Percentiles rank a stretch among this genome's conserved stretches.
These are phyloP conservation scores for Pangasius macronema DNA, from an alignment of 2,797 vertebrate species.

Conservation along the genomic window DNA sequence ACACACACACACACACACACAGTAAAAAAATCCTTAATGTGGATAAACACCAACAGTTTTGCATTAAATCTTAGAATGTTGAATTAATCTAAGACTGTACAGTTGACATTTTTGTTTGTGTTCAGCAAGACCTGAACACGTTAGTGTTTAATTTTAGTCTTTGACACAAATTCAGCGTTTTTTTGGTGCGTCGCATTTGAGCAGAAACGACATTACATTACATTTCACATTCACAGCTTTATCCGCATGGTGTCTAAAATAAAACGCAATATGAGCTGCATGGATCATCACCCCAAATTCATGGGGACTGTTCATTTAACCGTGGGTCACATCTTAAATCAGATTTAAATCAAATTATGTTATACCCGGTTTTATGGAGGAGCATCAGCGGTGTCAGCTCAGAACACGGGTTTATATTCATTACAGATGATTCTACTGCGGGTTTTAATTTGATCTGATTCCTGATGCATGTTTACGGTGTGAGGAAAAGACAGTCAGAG, in stretches of 20 bases:
- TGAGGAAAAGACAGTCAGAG: not conserved
- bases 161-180: not conserved
- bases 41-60: not conserved
- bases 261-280: not conserved
- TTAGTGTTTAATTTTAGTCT: not conserved
- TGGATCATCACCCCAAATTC: conserved; percentile 30
- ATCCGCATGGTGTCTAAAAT: not conserved
- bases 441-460: conserved; percentile 1
- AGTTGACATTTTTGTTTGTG: not conserved
- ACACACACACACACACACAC: not conserved
- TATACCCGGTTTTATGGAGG: not conserved
- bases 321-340: conserved; percentile 1
- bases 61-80: not conserved
- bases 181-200: not conserved
- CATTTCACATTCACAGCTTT: not conserved
- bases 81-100: not conserved
- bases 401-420: not conserved
- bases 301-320: conserved; percentile 14
- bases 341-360: conserved; percentile 18
- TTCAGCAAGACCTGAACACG: not conserved
- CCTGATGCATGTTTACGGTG: not conserved
- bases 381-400: not conserved
- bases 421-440: not conserved
- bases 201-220: not conserved
- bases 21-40: not conserved